Evolutionary conservation across 2,113 vertebrate genomes (phyloP).

Genomic region (Macaca fascicularis): T2T-MFA8v1.1 NC_088381.1:104276501-104277000

Average conservation of each 20-base stretch:
- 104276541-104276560: neutral
- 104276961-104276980: neutral
- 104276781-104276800: neutral
- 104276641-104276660: neutral
- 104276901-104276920: slow-evolving; percentile 24
- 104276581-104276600: neutral
- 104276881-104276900: neutral
- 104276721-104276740: neutral
- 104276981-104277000: neutral
- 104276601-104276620: neutral
- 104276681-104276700: neutral
- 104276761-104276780: neutral
- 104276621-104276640: neutral
- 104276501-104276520: too few species aligned
- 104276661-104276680: neutral
- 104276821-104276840: neutral
- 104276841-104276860: slow-evolving; percentile 3
- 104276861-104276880: neutral
- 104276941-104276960: slow-evolving; percentile 39
- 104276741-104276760: neutral
- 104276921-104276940: neutral
- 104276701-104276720: neutral
- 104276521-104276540: neutral
- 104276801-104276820: neutral
- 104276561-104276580: neutral